Percentiles rank a stretch among this genome's conserved stretches.
phyloP scores from a whole-genome alignment of 2,797 vertebrate genomes.

The Serranus cabrilla region DNA sequence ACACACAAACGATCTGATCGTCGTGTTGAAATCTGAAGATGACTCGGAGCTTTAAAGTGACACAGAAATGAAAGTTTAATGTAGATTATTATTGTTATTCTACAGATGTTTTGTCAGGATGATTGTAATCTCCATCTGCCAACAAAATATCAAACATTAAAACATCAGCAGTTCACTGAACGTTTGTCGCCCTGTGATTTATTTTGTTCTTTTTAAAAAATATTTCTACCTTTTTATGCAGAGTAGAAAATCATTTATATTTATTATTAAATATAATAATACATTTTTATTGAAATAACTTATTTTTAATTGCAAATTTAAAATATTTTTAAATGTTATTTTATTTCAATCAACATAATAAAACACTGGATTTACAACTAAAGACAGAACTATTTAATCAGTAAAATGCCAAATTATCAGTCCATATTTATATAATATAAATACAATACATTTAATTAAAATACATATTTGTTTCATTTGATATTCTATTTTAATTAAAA shows the following conservation, averaged over 20 bases:
- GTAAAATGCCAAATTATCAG: too few relatives aligned
- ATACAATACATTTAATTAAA: too few relatives aligned
- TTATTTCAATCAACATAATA: too few relatives aligned
- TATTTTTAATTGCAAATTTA: too few relatives aligned
- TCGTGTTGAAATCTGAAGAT: not conserved
- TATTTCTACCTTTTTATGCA: not conserved
- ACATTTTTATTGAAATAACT: too few relatives aligned
- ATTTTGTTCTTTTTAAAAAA: not conserved
- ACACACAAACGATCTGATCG: not conserved
- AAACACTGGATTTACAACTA: too few relatives aligned
- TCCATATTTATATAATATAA: too few relatives aligned
- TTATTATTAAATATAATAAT: too few relatives aligned
- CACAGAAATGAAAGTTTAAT: not conserved
- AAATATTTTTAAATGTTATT: too few relatives aligned
- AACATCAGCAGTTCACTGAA: constrained; percentile 16
- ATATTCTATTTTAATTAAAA: too few relatives aligned
- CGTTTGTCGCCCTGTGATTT: not conserved
- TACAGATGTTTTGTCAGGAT: not conserved
- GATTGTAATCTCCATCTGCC: not conserved
- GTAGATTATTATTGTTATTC: not conserved
- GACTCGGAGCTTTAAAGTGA: not conserved
- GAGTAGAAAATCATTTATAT: not conserved
- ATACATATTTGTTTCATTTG: too few relatives aligned
- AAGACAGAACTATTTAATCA: too few relatives aligned
- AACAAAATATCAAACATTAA: constrained; percentile 38